Base-by-base conservation (phyloP, 1,140 invertebrate genomes). In the Zophobas atratus region DNA sequence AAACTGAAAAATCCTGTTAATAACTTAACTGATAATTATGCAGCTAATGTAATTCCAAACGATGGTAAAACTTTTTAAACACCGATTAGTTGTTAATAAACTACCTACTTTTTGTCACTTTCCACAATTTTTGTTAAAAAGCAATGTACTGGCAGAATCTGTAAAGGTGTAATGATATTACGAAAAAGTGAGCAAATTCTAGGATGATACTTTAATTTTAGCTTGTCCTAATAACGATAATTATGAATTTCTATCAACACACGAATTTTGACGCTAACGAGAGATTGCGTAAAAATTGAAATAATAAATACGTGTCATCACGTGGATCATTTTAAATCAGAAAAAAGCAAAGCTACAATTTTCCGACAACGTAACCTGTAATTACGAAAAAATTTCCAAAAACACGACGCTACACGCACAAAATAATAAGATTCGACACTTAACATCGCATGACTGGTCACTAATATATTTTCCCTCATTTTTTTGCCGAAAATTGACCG, bases 401-500 rank as follows among this genome's bases (percentile, higher is more conserved):
- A 57, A 57, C 32, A 57, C 55, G 32, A 57, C 8, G 34, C 55
- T 57, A 67, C 75, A 76, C 75, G 75, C 57, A 70, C 75, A 70
- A 67, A 75, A 39, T 67, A 67, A 76, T 55, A 76, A 70, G 57
- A 76, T 70, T 67, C 35, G 49, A 76, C 75, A 76, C 46, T 70
- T 49, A 76, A 70, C 49, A 76, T 76, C 67, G 75, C 75, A 67
- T 76, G 75, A 76, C 75, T 70, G 75, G 63, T 51, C 75, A 76
- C 75, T 70, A 67, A 76, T 70, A 70, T 67, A 63, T 71, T 77
- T 77, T 77, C 51, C 36, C 43, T 77, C 32, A 57, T 79, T 79
- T 79, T 79, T 76, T 67, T 8, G 4, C 56, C 51, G 60, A 76
- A 76, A 79, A 79, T 79, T 79, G 70, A 60, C 73, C 63, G 34